Evolutionary conservation across 2,113 vertebrate species (phyloP), one percentile per base, ranked within the genome.

Genomic region (Bos javanicus): DNA sequence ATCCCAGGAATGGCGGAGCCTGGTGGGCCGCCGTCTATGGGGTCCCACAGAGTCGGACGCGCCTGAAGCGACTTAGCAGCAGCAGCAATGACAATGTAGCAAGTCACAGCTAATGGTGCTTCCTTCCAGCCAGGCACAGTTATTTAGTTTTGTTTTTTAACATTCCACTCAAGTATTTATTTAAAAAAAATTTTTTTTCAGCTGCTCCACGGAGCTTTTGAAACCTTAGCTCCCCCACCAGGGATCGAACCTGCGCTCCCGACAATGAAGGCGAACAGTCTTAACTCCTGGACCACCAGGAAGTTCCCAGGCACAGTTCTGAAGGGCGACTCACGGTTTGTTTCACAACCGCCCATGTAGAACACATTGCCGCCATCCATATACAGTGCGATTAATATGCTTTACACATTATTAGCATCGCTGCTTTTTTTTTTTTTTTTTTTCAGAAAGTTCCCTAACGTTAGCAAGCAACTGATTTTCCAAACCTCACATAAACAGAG

Each of bases 351-450:
- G 25, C 60, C 93, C 36, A 0, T 2, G 26, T 36, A 92, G 81
- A 28, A 17, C 50, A 12, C 0, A 2, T 11, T n/a, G 19, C 14
- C 30, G 5, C 64, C 16, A 1, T 6, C 59, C 13, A 17, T 2
- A 15, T 1, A 26, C 87, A 43, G 30, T 1, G 3, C 2, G 5
- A 64, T 36, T 33, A 2, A 48, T 14, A 3, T 12, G 23, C 85
- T 36, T 62, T 28, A 36, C 15, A 23, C 21, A 28, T 56, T 28
- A 67, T 78, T 57, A 62, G 54, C 59, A 8, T 6, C 0, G 21
- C 78, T 76, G 64, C 50, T 2, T 1, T 78, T 36, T 71, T 83
- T 82, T 62, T 83, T 82, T 62, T 36, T 71, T 12, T 71, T 25
- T 6, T 3, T 3, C 12, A 52, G n/a, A 14, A 81, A 50, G 87